A percentile compares a stretch with the other conserved stretches of the same genome.
Evolutionary conservation across 2,888 invertebrate species (phyloP).

Genomic region (Tetrapedia diversipes): DNA sequence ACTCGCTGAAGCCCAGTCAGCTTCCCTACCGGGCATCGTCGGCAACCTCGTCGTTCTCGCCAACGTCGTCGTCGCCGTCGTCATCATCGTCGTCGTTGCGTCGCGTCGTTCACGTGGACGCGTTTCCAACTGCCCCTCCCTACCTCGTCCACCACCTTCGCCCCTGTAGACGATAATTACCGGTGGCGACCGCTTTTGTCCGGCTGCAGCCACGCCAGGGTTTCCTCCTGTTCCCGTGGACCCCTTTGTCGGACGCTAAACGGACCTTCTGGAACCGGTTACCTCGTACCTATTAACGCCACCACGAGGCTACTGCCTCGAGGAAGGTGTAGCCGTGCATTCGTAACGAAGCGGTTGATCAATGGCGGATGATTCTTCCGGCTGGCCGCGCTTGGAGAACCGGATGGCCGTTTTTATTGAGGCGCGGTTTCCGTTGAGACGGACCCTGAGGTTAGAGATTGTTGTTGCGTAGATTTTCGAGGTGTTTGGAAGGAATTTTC

Average conservation of each 20-base stretch:
- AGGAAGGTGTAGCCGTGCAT: constrained; percentile 58
- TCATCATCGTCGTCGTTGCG: constrained; percentile 48
- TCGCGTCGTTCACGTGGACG: constrained; percentile 65
- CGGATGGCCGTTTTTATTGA: not conserved
- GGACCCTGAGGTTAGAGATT: too few relatives aligned
- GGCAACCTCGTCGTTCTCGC: constrained; percentile 50
- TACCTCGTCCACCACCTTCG: too few relatives aligned
- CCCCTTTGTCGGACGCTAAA: constrained; percentile 69
- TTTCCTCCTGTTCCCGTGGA: constrained; percentile 66
- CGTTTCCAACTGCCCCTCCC: constrained; percentile 61
- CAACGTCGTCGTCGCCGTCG: constrained; percentile 52
- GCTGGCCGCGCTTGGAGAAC: not conserved
- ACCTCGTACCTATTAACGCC: constrained; percentile 55
- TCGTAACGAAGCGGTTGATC: constrained; percentile 10
- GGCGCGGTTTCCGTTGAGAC: too few relatives aligned
- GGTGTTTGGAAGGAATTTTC: too few relatives aligned
- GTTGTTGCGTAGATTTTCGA: too few relatives aligned
- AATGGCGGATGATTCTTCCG: constrained; percentile 7
- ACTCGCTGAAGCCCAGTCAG: constrained; percentile 79
- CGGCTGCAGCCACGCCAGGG: constrained; percentile 63
- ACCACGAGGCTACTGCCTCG: constrained; percentile 31
- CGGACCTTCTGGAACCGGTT: constrained; percentile 63
- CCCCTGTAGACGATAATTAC: constrained; percentile 78
- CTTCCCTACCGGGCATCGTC: constrained; percentile 62
- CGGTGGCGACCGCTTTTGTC: constrained; percentile 79